Conservation (phyloP, 1,140 invertebrate species). For the Paralvinella palmiformis region DNA sequence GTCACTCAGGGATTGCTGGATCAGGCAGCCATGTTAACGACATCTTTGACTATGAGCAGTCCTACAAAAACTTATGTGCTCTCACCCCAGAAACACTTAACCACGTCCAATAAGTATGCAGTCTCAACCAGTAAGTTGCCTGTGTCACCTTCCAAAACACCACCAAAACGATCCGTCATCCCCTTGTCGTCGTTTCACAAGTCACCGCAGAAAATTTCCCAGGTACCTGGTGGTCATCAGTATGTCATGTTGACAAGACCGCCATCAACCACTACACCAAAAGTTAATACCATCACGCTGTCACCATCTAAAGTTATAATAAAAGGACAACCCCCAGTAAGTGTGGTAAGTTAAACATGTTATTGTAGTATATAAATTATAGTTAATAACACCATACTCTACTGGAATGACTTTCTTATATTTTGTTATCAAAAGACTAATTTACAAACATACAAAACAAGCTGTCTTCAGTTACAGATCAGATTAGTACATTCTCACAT, state of each 20-base stretch:
- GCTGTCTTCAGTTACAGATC: not conserved
- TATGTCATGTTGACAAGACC: conserved; percentile 16
- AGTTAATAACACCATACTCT: conserved; percentile 9
- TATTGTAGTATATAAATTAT: conserved; percentile 15
- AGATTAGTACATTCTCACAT: not conserved
- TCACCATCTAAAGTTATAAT: conserved; percentile 49
- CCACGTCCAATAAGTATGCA: too few species aligned
- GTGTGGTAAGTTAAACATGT: not conserved
- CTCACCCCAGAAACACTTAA: too few species aligned
- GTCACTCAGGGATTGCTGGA: too few species aligned
- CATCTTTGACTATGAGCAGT: too few species aligned
- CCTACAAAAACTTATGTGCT: too few species aligned
- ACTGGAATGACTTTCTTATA: not conserved
- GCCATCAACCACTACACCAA: not conserved
- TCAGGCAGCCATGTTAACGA: too few species aligned
- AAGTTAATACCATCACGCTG: conserved; percentile 54
- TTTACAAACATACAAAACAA: not conserved
- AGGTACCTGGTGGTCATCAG: conserved; percentile 25
- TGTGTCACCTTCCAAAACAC: not conserved
- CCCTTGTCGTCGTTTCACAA: conserved; percentile 47
- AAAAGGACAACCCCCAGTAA: conserved; percentile 30
- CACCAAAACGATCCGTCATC: not conserved
- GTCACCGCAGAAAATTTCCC: conserved; percentile 44
- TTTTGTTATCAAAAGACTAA: not conserved
- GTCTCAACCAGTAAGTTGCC: too few species aligned